Conservation (phyloP, 1,140 invertebrate species). For the Stratiolaelaps scimitus region DNA sequence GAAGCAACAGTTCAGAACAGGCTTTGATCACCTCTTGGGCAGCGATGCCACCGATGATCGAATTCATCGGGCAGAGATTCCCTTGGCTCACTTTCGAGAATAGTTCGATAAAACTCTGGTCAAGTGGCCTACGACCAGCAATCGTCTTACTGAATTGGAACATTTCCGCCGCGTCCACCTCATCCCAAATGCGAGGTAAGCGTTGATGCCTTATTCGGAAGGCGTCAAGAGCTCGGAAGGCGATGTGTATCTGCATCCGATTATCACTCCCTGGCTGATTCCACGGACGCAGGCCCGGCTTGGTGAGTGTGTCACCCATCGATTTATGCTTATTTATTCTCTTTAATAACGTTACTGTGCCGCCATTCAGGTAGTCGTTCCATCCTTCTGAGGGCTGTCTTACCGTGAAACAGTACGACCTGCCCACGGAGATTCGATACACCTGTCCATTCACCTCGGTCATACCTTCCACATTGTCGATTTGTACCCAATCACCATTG, state of each 20-base stretch:
- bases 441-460: too few relatives aligned
- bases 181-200: constrained; percentile 61
- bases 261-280: too few relatives aligned
- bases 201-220: constrained; percentile 49
- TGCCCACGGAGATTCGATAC: too few relatives aligned
- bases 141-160: constrained; percentile 53
- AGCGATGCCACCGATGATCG: constrained; percentile 83
- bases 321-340: too few relatives aligned
- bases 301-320: too few relatives aligned
- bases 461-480: too few relatives aligned
- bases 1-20: constrained; percentile 90
- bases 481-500: too few relatives aligned
- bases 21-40: constrained; percentile 97
- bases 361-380: too few relatives aligned
- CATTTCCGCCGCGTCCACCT: constrained; percentile 63
- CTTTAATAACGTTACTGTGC: too few relatives aligned
- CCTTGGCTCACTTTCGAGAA: constrained; percentile 51
- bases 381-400: too few relatives aligned
- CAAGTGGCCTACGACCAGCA: constrained; percentile 51
- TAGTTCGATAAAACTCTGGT: constrained; percentile 56
- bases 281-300: too few relatives aligned
- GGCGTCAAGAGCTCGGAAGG: constrained; percentile 65
- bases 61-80: constrained; percentile 80
- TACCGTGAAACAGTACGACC: too few relatives aligned
- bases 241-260: constrained; percentile 73